Evolutionary conservation across 2,113 vertebrate species (phyloP).

Genomic region (Montifringilla adamsi): DNA sequence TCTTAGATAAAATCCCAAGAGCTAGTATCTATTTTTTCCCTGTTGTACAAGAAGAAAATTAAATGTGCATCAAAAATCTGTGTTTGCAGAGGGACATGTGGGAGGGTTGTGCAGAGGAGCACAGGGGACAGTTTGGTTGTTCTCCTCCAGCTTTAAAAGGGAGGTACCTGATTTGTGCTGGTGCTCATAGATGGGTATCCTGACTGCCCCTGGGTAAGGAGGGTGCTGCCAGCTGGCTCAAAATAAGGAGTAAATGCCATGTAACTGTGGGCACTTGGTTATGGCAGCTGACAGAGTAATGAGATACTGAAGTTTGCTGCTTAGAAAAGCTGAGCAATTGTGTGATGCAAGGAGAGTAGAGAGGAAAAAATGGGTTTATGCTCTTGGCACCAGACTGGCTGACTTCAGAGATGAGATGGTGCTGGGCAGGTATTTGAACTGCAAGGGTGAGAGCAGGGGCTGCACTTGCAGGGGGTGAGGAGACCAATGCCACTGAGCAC

Average conservation of each 20-base stretch:
- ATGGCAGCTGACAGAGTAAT: background rate
- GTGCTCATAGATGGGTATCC: rapidly evolving
- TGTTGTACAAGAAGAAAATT: background rate
- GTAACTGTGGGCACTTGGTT: background rate
- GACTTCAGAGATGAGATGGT: background rate
- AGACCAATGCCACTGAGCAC: rapidly evolving
- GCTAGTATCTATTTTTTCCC: background rate
- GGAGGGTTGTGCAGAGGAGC: background rate
- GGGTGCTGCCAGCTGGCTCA: background rate
- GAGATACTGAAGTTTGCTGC: background rate
- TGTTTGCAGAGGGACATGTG: background rate
- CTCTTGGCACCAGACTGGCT: background rate
- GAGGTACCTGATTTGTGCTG: background rate
- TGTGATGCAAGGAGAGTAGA: background rate
- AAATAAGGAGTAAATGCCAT: background rate
- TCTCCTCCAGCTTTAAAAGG: background rate
- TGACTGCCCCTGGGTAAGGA: background rate
- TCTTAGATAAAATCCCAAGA: background rate
- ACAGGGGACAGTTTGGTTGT: background rate
- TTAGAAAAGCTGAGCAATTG: background rate
- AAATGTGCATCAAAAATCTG: background rate
- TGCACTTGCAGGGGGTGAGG: background rate
- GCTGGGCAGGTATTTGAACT: background rate
- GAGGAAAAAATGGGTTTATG: background rate
- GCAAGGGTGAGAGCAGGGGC: background rate